Base-by-base conservation (phyloP, 2,888 invertebrate genomes). In the Alloscopus bannaensis region DNA sequence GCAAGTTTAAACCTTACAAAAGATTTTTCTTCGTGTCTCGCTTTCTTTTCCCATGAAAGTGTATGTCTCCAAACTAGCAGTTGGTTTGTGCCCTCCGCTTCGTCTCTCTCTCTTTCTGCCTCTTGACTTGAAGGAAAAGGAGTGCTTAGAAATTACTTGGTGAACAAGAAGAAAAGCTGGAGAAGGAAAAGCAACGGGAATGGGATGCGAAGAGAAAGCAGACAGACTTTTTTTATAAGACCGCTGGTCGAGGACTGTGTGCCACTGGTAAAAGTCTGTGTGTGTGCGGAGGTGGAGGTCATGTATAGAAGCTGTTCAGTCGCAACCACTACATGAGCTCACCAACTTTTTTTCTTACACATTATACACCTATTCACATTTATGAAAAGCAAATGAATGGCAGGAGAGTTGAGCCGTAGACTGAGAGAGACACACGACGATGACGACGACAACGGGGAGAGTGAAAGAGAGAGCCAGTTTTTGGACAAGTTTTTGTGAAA, bases 321-420 rank as follows among this genome's bases (percentile, higher is more conserved):
- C 31, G 70, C 45, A 70, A 70, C 70, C 70, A 70, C 70, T 70
- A 59, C 70, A 70, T 47, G 70, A 70, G 20, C 70, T 42, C 59
- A 36, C 68, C n/a, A 69, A 57, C 68, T 45, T 45, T 65, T 57
- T n/a, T n/a, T n/a, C n/a, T n/a, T n/a, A n/a, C n/a, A n/a, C n/a
- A n/a, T n/a, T 66, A 29, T 59, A 28, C 70, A 29, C 28, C 59
- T 31, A 70, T 70, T 70, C 70, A 70, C 70, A 59, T 45, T 70
- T 70, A 45, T 70, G 68, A 68, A 68, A 55, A 42, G 68, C 52
- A 55, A 55, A 68, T 50, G 50, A 50, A 50, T 50, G 22, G 50
- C 16, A 24, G 13, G 13, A 55, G 55, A 16, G 52, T 36, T 36
- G 36, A 13, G 36, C 13, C 13, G 6, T 36, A 8, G 13, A 13